These are phyloP conservation scores for Danio tinwini DNA, from an alignment of 2,797 vertebrate genomes.

Conservation along the genomic window DNA sequence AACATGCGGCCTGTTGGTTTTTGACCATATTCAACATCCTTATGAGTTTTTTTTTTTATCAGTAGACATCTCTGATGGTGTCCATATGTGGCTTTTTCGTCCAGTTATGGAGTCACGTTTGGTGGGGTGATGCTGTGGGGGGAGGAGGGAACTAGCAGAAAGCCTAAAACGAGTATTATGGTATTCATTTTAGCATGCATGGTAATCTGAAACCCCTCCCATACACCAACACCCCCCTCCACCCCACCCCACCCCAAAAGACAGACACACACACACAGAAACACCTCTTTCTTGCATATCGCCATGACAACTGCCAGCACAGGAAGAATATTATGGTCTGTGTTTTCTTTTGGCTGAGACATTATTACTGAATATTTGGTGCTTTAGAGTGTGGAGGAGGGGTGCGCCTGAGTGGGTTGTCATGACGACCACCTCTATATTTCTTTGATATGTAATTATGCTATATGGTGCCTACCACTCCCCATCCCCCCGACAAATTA, in stretches of 20 bases:
- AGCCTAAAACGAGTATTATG: conserved; percentile 71
- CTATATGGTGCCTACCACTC: conserved; percentile 64
- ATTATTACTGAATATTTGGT: conserved; percentile 76
- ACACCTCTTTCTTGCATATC: conserved; percentile 63
- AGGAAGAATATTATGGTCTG: conserved; percentile 80
- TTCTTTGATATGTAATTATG: conserved; percentile 80
- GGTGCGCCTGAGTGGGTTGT: conserved; percentile 72
- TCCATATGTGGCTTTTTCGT: conserved; percentile 57
- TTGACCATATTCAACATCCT: conserved; percentile 14
- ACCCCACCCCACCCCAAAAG: conserved; percentile 40
- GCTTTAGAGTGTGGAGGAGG: conserved; percentile 67
- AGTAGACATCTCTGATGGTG: conserved; percentile 40
- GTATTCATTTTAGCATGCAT: conserved; percentile 79
- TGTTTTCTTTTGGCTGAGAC: conserved; percentile 69
- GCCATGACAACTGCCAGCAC: conserved; percentile 72
- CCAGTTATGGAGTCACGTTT: conserved; percentile 49
- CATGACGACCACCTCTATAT: conserved; percentile 78
- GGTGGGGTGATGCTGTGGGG: conserved; percentile 34
- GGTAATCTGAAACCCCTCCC: conserved; percentile 76
- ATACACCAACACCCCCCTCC: conserved; percentile 27
- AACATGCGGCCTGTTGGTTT: neutral
- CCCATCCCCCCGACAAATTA: conserved; percentile 60
- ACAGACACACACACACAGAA: conserved; percentile 26
- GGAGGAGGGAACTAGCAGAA: conserved; percentile 26
- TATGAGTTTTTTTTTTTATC: conserved; percentile 25